Conservation (phyloP, 2,113 vertebrate genomes). For the Vulpes lagopus region DNA sequence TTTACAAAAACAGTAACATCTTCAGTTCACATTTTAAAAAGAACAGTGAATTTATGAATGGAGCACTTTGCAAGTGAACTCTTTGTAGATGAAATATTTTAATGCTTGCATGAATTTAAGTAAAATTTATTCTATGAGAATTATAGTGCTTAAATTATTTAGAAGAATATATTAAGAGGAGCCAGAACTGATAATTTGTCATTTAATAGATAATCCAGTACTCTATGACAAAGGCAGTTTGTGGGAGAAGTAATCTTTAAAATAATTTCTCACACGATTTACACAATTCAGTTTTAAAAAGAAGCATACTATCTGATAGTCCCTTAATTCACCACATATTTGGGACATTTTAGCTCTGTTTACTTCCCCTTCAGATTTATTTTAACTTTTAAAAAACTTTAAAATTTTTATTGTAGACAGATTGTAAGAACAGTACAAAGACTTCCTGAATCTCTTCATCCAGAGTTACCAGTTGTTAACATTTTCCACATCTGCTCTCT, state of each 20-base stretch:
- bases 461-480: neutral
- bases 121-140: conserved; percentile 31
- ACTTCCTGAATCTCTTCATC: neutral
- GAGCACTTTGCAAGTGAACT: conserved; percentile 9
- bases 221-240: conserved; percentile 8
- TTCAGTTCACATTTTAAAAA: conserved; percentile 48
- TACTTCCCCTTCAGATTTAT: conserved; percentile 30
- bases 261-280: conserved; percentile 44
- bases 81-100: conserved; percentile 26
- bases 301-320: neutral
- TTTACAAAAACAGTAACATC: neutral
- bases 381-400: conserved; percentile 2
- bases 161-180: neutral
- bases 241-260: conserved; percentile 4
- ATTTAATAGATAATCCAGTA: conserved; percentile 45
- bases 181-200: conserved; percentile 17
- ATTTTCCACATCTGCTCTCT: neutral
- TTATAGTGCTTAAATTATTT: conserved; percentile 25
- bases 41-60: conserved; percentile 39
- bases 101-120: conserved; percentile 27
- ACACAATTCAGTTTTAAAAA: conserved; percentile 32
- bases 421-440: neutral
- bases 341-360: conserved; percentile 22
- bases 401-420: neutral
- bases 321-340: neutral